These are phyloP conservation scores for Colletes latitarsis DNA, from an alignment of 1,140 invertebrate genomes.

Conservation along the genomic window DNA sequence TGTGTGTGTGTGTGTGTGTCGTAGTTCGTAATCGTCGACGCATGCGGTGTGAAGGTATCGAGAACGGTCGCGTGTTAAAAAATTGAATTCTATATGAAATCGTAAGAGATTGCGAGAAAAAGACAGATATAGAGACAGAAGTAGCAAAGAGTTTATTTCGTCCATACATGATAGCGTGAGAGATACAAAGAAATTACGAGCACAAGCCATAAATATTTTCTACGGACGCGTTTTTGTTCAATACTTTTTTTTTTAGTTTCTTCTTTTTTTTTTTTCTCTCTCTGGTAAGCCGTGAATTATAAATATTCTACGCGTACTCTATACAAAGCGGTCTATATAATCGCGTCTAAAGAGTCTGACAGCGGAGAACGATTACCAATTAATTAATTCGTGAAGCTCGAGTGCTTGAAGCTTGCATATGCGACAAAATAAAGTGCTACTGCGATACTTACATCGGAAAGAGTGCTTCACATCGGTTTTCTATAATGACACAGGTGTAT, in stretches of 20 bases:
- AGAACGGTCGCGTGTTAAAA: neutral
- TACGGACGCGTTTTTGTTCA: conserved; percentile 7
- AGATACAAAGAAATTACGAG: conserved; percentile 43
- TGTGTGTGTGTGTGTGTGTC: neutral
- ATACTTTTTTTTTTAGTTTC: no score
- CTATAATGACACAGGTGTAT: conserved; percentile 58
- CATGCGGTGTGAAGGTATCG: conserved; percentile 13
- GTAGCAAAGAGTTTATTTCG: conserved; percentile 47
- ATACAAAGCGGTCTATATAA: conserved; percentile 12
- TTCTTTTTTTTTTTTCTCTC: neutral
- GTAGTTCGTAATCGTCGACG: conserved; percentile 4
- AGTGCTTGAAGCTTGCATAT: conserved; percentile 62
- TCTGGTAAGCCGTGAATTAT: conserved; percentile 28
- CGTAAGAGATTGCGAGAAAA: conserved; percentile 22
- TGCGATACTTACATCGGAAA: conserved; percentile 69
- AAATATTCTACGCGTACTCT: neutral
- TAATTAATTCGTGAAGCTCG: conserved; percentile 38
- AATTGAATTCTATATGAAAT: conserved; percentile 22
- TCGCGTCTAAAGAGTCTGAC: conserved; percentile 3
- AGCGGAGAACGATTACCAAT: conserved; percentile 11
- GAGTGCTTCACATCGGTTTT: conserved; percentile 64
- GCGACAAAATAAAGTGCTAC: conserved; percentile 67
- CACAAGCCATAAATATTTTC: conserved; percentile 28
- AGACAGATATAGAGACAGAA: conserved; percentile 38
- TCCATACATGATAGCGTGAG: conserved; percentile 48